Base-by-base conservation (phyloP, 1,140 invertebrate species). In the Drosophila ficusphila region DNA sequence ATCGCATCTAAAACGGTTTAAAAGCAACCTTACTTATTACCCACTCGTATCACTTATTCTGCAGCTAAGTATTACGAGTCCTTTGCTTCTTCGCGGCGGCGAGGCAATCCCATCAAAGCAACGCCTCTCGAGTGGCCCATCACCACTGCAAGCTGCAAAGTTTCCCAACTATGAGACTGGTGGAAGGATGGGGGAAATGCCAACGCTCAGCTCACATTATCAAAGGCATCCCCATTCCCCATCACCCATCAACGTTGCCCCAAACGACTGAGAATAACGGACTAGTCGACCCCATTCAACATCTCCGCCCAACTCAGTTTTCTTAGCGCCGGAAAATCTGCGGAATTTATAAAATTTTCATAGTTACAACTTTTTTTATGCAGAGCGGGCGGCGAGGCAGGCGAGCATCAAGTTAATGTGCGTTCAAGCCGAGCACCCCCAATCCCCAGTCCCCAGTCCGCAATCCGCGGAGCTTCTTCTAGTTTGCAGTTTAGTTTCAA, bases 311-410 rank as follows among this genome's bases (percentile, higher is more conserved):
- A 46, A 42, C 71, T 34, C 42, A 56, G 68, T 62, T 74, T 81
- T 89, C 76, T 73, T 89, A 79, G 85, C 79, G 75, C 83, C 85
- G 79, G 65, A 79, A 89, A 83, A 89, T 88, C 85, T 89, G 70
- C 69, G 79, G 83, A 89, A 89, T 89, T 89, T 89, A 89, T 89
- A 89, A 89, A 89, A 89, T 89, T 89, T 89, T 89, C 85, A 89
- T 89, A 89, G 85, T 89, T 89, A 89, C 79, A 89, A 89, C 79
- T 89, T 89, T 89, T 79, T 88, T 88, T 60, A 38, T 29, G 46
- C 18, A 36, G 23, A 23, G n/a, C 1, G 6, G 8, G 16, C 2
- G 9, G 18, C 12, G 4, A 6, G 16, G 2, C 23, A 7, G 38
- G 14, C 21, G 27, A 33, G 58, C 68, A 57, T 64, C 74, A 61